phyloP scores from a whole-genome alignment of 2,797 vertebrate species.

The Hippopotamyrus pictus region DNA sequence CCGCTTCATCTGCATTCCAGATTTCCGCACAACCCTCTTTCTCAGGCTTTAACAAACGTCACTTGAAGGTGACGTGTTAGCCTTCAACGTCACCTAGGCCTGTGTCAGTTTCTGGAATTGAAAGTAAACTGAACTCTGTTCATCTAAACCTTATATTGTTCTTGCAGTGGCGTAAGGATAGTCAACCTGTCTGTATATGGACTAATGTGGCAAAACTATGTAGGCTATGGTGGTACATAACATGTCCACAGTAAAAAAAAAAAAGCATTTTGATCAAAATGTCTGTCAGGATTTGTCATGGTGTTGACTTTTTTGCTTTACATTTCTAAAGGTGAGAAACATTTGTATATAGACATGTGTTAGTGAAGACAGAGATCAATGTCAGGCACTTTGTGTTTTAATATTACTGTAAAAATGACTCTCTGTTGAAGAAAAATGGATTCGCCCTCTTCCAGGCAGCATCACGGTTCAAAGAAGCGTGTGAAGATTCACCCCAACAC shows the following conservation, averaged over 20 bases:
- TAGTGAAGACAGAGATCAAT: not conserved
- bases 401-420: conserved; percentile 9
- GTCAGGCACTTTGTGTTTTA: not conserved
- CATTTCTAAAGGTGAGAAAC: not conserved
- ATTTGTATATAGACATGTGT: not conserved
- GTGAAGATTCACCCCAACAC: conserved; percentile 95
- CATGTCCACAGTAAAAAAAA: not conserved
- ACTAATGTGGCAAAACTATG: not conserved
- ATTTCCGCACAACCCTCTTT: not conserved
- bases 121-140: not conserved
- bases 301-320: not conserved
- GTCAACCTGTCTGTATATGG: not conserved
- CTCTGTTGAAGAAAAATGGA: conserved; percentile 67
- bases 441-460: conserved; percentile 67
- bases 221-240: not conserved
- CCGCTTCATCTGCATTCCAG: not conserved
- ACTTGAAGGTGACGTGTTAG: not conserved
- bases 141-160: not conserved
- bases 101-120: not conserved
- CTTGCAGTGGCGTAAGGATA: not conserved
- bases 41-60: not conserved
- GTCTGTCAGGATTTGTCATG: not conserved
- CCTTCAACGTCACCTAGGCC: not conserved
- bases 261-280: not conserved
- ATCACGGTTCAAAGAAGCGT: conserved; percentile 78